Evolutionary conservation across 64 coral and sea anemone species (phyloP).

Genomic region (Montipora capricornis): DNA sequence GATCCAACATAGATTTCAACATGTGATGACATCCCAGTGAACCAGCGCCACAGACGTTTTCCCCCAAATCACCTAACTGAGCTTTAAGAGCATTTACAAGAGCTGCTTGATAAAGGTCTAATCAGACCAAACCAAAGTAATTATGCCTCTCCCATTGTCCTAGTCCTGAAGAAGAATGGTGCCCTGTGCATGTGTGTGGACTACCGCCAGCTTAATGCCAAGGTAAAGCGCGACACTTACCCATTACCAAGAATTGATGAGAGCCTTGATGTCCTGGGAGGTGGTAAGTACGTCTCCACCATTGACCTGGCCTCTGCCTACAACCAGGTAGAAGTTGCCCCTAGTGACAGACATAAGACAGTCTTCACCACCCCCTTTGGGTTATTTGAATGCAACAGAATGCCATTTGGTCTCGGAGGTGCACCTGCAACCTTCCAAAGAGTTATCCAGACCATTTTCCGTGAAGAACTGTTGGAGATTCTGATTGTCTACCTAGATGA

Average conservation of each 20-base stretch:
- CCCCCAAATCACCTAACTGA: constrained; percentile 46
- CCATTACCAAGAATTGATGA: too few species aligned
- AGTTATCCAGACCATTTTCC: constrained; percentile 53
- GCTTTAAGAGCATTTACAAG: constrained; percentile 68
- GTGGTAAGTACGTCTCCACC: too few species aligned
- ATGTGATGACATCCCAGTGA: constrained; percentile 30
- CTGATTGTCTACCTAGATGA: constrained; percentile 68
- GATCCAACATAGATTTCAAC: constrained; percentile 51
- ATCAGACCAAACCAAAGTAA: too few species aligned
- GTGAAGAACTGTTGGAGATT: not conserved
- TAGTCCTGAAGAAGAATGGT: too few species aligned
- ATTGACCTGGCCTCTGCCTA: constrained; percentile 23
- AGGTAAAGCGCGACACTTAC: too few species aligned
- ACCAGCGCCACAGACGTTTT: constrained; percentile 23
- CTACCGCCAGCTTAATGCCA: too few species aligned
- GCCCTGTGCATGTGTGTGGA: too few species aligned
- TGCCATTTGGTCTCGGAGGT: constrained; percentile 11
- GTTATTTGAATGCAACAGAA: constrained; percentile 50
- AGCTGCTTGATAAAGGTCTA: too few species aligned
- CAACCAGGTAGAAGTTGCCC: constrained; percentile 28
- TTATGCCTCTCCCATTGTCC: too few species aligned
- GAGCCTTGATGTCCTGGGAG: too few species aligned
- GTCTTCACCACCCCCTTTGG: constrained; percentile 58
- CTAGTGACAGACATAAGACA: constrained; percentile 42
- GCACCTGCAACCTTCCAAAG: constrained; percentile 54